Evolutionary conservation across 1,140 invertebrate genomes (phyloP), one percentile per base, ranked within the genome.

Genomic region (Eriocheir sinensis): DNA sequence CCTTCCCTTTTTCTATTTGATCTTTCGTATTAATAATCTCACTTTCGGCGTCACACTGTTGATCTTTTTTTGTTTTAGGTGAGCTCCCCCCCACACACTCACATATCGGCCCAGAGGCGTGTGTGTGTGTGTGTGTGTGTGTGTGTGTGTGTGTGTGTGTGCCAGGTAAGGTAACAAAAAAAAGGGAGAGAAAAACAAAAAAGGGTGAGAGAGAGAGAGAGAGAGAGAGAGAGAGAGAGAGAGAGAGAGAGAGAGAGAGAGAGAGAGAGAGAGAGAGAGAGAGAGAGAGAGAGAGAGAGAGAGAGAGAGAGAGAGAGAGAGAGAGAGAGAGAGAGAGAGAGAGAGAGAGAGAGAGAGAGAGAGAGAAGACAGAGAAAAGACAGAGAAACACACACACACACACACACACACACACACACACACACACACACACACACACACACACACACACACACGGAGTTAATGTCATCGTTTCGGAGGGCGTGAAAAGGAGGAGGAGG

Each of bases 91-190:
- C 9, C 53, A 72, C 53, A 72, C 53, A 72, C 53, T 15, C 53
- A 72, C 53, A 72, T 27, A 72, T 27, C 9, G 9, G 27, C 53
- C 9, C 53, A 36, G 15, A 36, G 15, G 30, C 34, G 30, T 85
- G 30, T 85, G 30, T 85, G 30, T 85, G 30, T 85, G 30, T 85
- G 30, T 85, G 30, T 85, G 30, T 85, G 30, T 85, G 30, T 85
- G 30, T 85, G 30, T 85, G 30, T 85, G 81, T 85, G 81, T 85
- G 81, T 85, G 81, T 85, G 81, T 85, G n/a, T n/a, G n/a, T n/a
- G n/a, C n/a, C 9, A 30, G 81, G 15, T 21, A 12, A 36, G 15
- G 30, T 85, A 32, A 85, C 12, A 30, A 36, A 85, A 36, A 85
- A 32, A 85, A 12, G 34, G 30, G 34, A 32, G 34, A 32, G 6